Evolutionary conservation across 2,797 vertebrate species (phyloP).

Genomic region (Peromyscus attwateri): DNA sequence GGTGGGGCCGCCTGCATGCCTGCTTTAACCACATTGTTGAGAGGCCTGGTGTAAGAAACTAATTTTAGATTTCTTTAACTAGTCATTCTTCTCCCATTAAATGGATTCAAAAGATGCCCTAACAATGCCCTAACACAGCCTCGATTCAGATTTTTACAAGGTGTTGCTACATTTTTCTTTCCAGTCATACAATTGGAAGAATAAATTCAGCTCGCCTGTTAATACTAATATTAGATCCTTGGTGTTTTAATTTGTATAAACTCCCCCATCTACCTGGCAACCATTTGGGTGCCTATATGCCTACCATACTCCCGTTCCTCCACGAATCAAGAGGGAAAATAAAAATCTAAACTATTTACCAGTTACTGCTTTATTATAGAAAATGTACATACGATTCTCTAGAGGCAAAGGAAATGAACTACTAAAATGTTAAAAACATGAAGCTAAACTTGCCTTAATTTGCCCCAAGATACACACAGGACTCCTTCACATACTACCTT

Average conservation of each 20-base stretch:
- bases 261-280: constrained; percentile 12
- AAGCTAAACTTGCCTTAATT: constrained; percentile 67
- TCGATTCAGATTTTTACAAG: constrained; percentile 80
- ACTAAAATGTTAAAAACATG: constrained; percentile 68
- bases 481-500: constrained; percentile 60
- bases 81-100: constrained; percentile 80
- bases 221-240: constrained; percentile 70
- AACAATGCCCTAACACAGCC: constrained; percentile 68
- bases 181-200: constrained; percentile 75
- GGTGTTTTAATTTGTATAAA: constrained; percentile 65
- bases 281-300: constrained; percentile 51
- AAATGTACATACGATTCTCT: constrained; percentile 52
- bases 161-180: constrained; percentile 50
- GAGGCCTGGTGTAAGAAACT: constrained; percentile 73
- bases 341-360: constrained; percentile 73
- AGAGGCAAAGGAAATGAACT: constrained; percentile 72
- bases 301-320: constrained; percentile 58
- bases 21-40: constrained; percentile 52
- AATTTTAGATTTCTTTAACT: constrained; percentile 80
- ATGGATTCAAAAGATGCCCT: constrained; percentile 70
- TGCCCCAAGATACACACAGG: constrained; percentile 65
- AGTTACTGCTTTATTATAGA: constrained; percentile 76
- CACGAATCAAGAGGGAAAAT: constrained; percentile 70
- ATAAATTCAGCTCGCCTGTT: constrained; percentile 71
- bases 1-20: background rate